Percentiles rank a stretch among this genome's conserved stretches.
These are phyloP conservation scores for Aplodontia rufa DNA, from an alignment of 2,113 vertebrate genomes.

Conservation along the genomic window DNA sequence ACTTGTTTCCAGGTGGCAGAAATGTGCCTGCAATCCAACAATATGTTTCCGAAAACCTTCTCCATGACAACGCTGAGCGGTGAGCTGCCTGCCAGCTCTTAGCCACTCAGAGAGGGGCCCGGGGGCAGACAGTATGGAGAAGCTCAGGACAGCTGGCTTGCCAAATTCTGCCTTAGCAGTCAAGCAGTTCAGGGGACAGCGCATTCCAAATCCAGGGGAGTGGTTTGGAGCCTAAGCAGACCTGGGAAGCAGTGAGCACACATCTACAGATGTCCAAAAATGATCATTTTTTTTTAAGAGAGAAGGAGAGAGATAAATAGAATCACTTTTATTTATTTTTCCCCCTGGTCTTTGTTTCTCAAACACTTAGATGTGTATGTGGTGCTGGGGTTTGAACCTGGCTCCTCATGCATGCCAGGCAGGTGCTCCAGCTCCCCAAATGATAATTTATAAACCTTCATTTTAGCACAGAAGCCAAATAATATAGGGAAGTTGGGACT, in stretches of 20 bases:
- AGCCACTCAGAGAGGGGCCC: constrained; percentile 47
- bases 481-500: neutral
- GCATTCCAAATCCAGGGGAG: neutral
- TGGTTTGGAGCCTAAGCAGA: neutral
- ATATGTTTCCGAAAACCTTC: constrained; percentile 68
- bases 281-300: too few species aligned
- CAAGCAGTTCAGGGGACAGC: neutral
- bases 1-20: constrained; percentile 58
- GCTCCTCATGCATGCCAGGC: too few species aligned
- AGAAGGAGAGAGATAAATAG: too few species aligned
- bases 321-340: too few species aligned
- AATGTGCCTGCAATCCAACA: constrained; percentile 43
- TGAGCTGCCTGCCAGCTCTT: constrained; percentile 14
- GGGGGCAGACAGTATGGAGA: neutral
- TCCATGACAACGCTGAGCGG: constrained; percentile 73
- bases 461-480: neutral
- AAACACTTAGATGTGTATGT: too few species aligned
- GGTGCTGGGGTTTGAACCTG: too few species aligned
- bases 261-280: neutral
- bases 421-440: too few species aligned
- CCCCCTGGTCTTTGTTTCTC: too few species aligned
- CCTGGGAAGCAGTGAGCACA: neutral
- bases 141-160: neutral
- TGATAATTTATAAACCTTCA: neutral
- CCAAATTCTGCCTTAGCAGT: neutral